Base-by-base conservation (phyloP, 37 sponge, comb jelly and placozoan genomes). In the Chondrilla cf. caribensis region DNA sequence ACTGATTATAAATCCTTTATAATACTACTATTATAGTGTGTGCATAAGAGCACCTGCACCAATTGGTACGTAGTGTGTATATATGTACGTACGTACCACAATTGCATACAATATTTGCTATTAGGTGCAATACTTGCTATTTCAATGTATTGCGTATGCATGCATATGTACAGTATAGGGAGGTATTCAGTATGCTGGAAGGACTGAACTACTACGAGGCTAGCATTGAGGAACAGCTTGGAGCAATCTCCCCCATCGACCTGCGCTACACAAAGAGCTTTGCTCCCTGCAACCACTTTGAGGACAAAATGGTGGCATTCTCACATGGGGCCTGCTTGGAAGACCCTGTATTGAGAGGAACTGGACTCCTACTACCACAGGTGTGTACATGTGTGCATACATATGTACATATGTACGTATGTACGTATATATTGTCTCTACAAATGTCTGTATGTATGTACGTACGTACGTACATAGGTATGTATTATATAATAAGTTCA, bases 181-280 rank as follows among this genome's bases (percentile, higher is more conserved):
- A n/a, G n/a, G n/a, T n/a, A n/a, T 55, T 55, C 57, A 55, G 17
- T 19, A 19, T 17, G 11, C 17, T 55, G 57, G 57, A 55, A 55
- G 17, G 17, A 17, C 17, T 17, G 3, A 33, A 33, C 37, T 68
- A 29, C 70, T 68, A 29, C 37, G 19, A 36, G 19, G 70, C 70
- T 68, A 28, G 70, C 4, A 68, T 37, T 35, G 70, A 68, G 70
- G 70, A 68, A 2, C 70, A 68, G 36, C 37, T 68, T 3, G 37
- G 31, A 33, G 70, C 7, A 5, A n/a, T 68, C 19, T 7, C 70
- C 37, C 25, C 2, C 19, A 21, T 14, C 4, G 70, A 68, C 35
- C 37, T 37, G 2, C 32, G 70, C 32, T 33, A 68, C 37, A 2
- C 31, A 31, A n/a, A 68, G 70, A 28, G 31, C 37, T 68, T 68